Evolutionary conservation across 2,113 vertebrate genomes (phyloP), one percentile per base, ranked within the genome.

Genomic region (Chloropsis cyanopogon): DNA sequence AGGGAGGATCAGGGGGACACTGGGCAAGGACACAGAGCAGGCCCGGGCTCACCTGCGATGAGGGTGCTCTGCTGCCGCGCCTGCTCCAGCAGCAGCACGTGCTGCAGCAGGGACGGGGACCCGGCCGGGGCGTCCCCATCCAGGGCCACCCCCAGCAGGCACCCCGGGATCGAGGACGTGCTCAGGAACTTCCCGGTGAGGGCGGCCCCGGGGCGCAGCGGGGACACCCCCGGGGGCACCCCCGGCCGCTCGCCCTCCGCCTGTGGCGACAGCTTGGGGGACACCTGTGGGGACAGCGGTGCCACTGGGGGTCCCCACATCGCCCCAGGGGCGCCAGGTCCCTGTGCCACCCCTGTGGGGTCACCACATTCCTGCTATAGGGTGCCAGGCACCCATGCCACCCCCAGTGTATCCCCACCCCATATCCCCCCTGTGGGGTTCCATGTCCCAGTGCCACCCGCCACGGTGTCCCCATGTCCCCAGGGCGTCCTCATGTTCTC

Each of bases 81-180:
- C 97, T 99, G 99, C 91, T 99, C 99, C 96, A 99, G 96, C 69
- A 99, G 97, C 54, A 99, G 97, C 9, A 99, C 99, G 2, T 99
- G 99, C 93, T 99, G 99, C 80, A 99, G 94, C 92, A 99, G 97
- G 4, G 99, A 99, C 37, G 98, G 98, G 37, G 99, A 98, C 47
- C 98, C 97, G 0, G 99, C 90, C 35, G 98, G 97, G 15, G 97
- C 26, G 90, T 98, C 99, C 1, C 98, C 97, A 11, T 99, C 99
- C 85, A 99, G 98, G 2, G 98, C 96, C 77, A 98, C 97, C 11
- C 98, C 98, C 82, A 98, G 86, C 85, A 98, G 96, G 93, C 97
- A 99, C 70, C 98, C 98, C 4, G 99, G 98, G 91, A 99, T 98
- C 6, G 99, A 99, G 1, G 99, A 98, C 9, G 98, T 98, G 96